Evolutionary conservation across 1,140 invertebrate genomes (phyloP).

Genomic region (Magallana ariakensis): DNA sequence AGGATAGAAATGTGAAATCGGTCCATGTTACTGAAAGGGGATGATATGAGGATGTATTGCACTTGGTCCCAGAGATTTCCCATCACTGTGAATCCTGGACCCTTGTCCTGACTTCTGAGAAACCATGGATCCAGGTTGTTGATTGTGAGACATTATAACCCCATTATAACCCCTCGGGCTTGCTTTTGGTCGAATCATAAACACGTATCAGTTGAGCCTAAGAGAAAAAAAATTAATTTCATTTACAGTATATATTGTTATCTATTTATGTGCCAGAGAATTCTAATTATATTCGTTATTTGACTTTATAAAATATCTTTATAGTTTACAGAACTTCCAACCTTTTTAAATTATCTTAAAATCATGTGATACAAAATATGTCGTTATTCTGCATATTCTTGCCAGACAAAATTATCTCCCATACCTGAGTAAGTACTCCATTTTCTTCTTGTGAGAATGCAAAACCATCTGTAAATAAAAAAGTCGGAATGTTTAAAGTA

Average conservation of each 20-base stretch:
- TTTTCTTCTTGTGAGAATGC: conserved; percentile 99
- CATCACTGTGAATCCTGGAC: not conserved
- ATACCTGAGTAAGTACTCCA: conserved; percentile 91
- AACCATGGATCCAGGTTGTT: not conserved
- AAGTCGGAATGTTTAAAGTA: not conserved
- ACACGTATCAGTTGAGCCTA: conserved; percentile 77
- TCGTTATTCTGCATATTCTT: no score
- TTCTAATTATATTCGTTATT: no score
- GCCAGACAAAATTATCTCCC: not conserved
- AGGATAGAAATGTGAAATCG: not conserved
- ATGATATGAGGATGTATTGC: conserved; percentile 2
- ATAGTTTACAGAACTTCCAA: no score
- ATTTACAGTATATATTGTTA: no score
- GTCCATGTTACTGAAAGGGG: no score
- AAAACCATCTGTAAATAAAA: conserved; percentile 90
- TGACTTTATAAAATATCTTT: no score
- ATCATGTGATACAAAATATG: no score
- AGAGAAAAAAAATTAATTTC: conserved; percentile 44
- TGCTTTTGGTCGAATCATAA: conserved; percentile 76
- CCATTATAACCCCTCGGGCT: conserved; percentile 76
- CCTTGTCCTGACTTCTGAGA: not conserved
- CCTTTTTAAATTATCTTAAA: no score
- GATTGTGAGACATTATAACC: conserved; percentile 59
- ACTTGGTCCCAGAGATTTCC: conserved; percentile 3
- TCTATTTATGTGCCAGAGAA: no score